Conservation (phyloP, 2,797 vertebrate species). For the Enteromius treurensis region DNA sequence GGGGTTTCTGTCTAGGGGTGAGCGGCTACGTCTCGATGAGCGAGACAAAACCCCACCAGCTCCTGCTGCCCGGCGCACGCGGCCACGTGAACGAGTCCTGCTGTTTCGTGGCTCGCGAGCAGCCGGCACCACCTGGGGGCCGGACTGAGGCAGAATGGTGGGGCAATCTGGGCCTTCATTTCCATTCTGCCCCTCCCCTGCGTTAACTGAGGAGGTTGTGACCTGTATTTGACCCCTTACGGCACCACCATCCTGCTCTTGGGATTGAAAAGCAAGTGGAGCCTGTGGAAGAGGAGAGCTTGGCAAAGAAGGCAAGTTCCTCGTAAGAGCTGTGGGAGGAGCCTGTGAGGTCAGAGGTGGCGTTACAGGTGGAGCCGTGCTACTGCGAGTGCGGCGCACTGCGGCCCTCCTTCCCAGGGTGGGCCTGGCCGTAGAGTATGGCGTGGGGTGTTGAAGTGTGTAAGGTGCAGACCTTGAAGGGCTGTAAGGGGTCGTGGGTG, state of each 20-base stretch:
- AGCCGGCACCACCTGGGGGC: constrained; percentile 63
- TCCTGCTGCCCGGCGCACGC: constrained; percentile 75
- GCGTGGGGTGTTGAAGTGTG: constrained; percentile 66
- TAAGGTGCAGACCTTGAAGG: constrained; percentile 67
- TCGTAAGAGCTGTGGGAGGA: constrained; percentile 68
- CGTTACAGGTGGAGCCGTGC: constrained; percentile 65
- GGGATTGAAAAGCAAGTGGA: constrained; percentile 24
- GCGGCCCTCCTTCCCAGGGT: constrained; percentile 75
- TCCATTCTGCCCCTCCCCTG: constrained; percentile 63
- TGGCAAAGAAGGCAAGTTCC: constrained; percentile 66
- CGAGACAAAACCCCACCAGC: constrained; percentile 74
- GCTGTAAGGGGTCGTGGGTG: constrained; percentile 66
- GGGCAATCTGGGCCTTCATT: constrained; percentile 70
- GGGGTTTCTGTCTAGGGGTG: constrained; percentile 79
- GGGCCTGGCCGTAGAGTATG: constrained; percentile 71
- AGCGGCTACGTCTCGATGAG: constrained; percentile 85
- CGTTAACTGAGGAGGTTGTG: constrained; percentile 61
- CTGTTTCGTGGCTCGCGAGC: constrained; percentile 77
- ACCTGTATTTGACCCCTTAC: constrained; percentile 66
- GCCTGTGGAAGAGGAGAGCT: constrained; percentile 51
- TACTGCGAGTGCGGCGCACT: constrained; percentile 78
- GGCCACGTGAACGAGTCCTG: constrained; percentile 85
- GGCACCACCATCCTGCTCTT: constrained; percentile 45
- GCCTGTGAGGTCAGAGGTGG: constrained; percentile 67
- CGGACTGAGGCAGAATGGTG: constrained; percentile 72